Evolutionary conservation across 2,888 invertebrate genomes (phyloP).

Genomic region (Pristionchus maxplancki): DNA sequence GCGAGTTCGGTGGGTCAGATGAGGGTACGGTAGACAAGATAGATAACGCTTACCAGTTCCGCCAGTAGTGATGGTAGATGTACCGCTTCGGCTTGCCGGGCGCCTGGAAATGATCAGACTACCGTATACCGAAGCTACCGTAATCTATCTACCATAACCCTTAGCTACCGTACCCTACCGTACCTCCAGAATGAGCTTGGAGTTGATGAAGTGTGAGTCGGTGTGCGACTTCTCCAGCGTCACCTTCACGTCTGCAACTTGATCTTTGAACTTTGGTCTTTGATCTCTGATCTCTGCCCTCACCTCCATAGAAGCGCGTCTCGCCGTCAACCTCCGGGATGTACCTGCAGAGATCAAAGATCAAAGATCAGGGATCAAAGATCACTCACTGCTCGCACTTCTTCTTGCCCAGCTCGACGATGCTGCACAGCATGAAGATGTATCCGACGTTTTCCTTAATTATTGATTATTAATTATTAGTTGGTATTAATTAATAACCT

Average conservation of each 20-base stretch:
- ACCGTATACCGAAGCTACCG: too few relatives aligned
- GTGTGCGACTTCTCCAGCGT: neutral
- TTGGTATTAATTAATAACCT: neutral
- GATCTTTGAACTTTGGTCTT: neutral
- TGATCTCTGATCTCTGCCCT: neutral
- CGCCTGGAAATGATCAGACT: neutral
- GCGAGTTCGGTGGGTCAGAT: neutral
- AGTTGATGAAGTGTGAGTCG: conserved; percentile 8
- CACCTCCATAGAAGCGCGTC: neutral
- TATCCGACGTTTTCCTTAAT: conserved; percentile 44
- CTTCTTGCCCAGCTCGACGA: conserved; percentile 26
- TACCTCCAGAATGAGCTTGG: neutral
- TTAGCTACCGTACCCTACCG: too few relatives aligned
- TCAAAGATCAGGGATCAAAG: neutral
- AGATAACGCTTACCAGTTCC: conserved; percentile 5
- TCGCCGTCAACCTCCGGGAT: neutral
- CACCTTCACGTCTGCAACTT: neutral
- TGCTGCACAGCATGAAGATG: conserved; percentile 22
- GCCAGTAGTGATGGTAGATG: conserved; percentile 11
- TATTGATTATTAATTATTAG: too few relatives aligned
- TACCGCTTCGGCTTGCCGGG: neutral
- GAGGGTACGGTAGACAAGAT: neutral
- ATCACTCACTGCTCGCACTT: conserved; percentile 20
- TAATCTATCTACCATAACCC: too few relatives aligned
- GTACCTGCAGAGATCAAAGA: neutral